Evolutionary conservation across 2,113 vertebrate genomes (phyloP).

Genomic region (Charadrius vociferus): DNA sequence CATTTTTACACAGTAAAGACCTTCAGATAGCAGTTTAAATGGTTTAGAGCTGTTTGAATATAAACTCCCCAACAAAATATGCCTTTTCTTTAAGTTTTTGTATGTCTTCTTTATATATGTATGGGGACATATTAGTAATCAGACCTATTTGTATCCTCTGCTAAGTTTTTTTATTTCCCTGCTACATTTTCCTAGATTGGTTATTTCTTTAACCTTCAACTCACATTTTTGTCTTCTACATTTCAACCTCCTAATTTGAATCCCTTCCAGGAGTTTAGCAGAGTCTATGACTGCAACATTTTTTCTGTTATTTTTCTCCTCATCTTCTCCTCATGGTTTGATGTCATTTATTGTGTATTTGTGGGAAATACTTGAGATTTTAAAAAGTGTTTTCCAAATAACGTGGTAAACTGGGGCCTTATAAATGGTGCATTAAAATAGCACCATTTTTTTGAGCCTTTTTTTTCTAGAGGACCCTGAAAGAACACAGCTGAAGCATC

Average conservation of each 20-base stretch:
- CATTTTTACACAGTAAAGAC: constrained; percentile 46
- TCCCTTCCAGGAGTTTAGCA: not conserved
- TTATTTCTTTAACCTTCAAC: constrained; percentile 54
- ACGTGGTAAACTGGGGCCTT: not conserved
- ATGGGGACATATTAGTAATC: not conserved
- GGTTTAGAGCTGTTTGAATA: constrained; percentile 27
- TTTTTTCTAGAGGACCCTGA: not conserved
- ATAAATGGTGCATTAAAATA: not conserved
- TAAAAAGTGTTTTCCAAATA: not conserved
- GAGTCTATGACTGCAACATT: not conserved
- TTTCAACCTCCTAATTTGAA: constrained; percentile 18
- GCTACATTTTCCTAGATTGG: not conserved
- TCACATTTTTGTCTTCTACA: constrained; percentile 8
- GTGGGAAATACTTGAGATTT: not conserved
- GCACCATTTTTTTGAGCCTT: not conserved
- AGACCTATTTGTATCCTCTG: not conserved
- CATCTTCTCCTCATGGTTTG: not conserved
- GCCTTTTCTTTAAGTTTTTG: not conserved
- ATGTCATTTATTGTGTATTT: not conserved
- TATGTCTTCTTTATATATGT: not conserved
- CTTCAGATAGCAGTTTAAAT: constrained; percentile 38
- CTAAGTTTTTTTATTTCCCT: not conserved
- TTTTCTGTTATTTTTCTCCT: not conserved
- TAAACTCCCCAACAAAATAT: not conserved
- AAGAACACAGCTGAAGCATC: not conserved